Evolutionary conservation across 2,797 vertebrate genomes (phyloP).

Genomic region (Sciurus vulgaris): DNA sequence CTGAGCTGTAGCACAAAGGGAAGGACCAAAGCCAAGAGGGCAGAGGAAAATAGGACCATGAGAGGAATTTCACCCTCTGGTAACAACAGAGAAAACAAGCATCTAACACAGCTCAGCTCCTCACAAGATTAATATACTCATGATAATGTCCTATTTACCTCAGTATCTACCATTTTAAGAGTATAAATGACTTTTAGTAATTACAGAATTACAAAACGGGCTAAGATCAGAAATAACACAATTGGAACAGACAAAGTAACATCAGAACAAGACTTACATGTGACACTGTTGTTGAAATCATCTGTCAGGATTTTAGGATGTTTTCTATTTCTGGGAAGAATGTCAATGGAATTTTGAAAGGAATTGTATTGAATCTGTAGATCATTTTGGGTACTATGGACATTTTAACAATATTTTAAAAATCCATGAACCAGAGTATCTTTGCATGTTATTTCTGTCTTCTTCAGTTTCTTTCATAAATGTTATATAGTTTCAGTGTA

Average conservation of each 20-base stretch:
- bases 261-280: slow-evolving; percentile 30
- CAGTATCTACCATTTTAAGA: not conserved
- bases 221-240: slow-evolving; percentile 47
- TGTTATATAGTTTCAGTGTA: not conserved
- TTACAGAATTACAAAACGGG: slow-evolving; percentile 3
- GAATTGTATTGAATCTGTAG: not conserved
- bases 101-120: not conserved
- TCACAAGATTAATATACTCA: slow-evolving; percentile 11
- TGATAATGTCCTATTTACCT: slow-evolving; percentile 6
- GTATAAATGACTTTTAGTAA: not conserved
- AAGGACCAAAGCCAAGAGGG: not conserved
- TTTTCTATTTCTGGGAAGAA: not conserved
- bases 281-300: slow-evolving; percentile 1
- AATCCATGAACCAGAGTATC: not conserved
- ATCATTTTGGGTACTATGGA: too few species aligned
- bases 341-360: not conserved
- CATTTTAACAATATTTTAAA: too few species aligned
- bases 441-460: not conserved
- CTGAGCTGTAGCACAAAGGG: not conserved
- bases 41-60: slow-evolving; percentile 1
- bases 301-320: not conserved
- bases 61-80: slow-evolving; percentile 20
- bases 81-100: not conserved
- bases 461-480: not conserved
- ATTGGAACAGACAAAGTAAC: slow-evolving; percentile 19